Conservation (phyloP, 2,113 vertebrate genomes). For the Siphamia tubifer region DNA sequence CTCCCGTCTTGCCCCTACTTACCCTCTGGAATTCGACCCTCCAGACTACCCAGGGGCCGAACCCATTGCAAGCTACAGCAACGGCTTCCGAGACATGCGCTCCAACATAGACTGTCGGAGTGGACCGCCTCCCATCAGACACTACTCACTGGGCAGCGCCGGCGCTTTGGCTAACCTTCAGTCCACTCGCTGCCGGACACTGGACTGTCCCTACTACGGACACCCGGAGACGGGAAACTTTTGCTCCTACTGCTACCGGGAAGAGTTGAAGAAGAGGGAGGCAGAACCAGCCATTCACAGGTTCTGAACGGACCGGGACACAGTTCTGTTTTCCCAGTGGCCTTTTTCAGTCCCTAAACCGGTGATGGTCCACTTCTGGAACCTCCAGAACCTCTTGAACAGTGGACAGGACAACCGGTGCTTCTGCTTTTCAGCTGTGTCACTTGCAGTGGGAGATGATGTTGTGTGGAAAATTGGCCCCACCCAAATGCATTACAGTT, state of each 20-base stretch:
- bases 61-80: conserved; percentile 57
- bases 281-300: conserved; percentile 83
- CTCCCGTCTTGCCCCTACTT: conserved; percentile 64
- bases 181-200: conserved; percentile 91
- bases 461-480: no score
- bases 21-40: conserved; percentile 60
- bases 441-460: conserved; percentile 46
- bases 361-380: neutral
- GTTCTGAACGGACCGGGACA: conserved; percentile 80
- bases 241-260: conserved; percentile 94
- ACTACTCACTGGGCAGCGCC: conserved; percentile 81
- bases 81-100: conserved; percentile 83
- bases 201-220: conserved; percentile 92
- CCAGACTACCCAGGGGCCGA: conserved; percentile 62
- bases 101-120: conserved; percentile 67
- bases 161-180: conserved; percentile 69
- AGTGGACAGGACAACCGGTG: conserved; percentile 8
- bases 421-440: conserved; percentile 15
- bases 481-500: no score
- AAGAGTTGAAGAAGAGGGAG: conserved; percentile 88
- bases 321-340: conserved; percentile 42
- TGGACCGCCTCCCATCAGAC: conserved; percentile 68
- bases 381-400: no score
- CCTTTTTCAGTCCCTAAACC: conserved; percentile 34
- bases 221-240: conserved; percentile 94